Conservation (phyloP, 2,888 invertebrate species). For the Drosophila lutescens region DNA sequence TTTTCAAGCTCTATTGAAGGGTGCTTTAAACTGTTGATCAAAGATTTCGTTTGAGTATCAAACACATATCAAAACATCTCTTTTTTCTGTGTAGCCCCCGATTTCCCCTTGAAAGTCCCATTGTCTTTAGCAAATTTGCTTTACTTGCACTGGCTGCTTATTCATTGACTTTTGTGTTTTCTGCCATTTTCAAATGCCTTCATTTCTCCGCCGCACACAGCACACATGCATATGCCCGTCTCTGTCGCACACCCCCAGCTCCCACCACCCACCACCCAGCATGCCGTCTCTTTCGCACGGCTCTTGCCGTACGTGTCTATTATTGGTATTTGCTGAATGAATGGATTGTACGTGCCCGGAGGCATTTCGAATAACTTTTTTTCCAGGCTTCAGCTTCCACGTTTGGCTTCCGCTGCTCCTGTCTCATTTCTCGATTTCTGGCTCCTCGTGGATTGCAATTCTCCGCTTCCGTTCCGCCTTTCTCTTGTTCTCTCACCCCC, state of each 20-base stretch:
- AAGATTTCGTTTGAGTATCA: too few species aligned
- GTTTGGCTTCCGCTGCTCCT: slow-evolving; percentile 4
- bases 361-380: slow-evolving; percentile 75
- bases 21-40: too few species aligned
- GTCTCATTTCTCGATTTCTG: slow-evolving; percentile 5
- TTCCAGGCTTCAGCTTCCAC: background rate
- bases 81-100: background rate
- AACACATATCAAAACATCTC: background rate
- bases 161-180: slow-evolving; percentile 72
- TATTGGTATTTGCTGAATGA: slow-evolving; percentile 79
- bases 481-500: slow-evolving; percentile 53
- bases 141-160: slow-evolving; percentile 66
- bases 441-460: slow-evolving; percentile 28
- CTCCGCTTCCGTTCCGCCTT: slow-evolving; percentile 60
- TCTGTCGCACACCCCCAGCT: slow-evolving; percentile 3
- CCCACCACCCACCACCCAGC: background rate
- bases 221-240: slow-evolving; percentile 6
- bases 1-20: too few species aligned
- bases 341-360: slow-evolving; percentile 78
- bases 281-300: slow-evolving; percentile 13
- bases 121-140: slow-evolving; percentile 78
- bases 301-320: slow-evolving; percentile 71
- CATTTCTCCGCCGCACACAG: slow-evolving; percentile 31
- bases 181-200: slow-evolving; percentile 72
- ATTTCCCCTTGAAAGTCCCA: slow-evolving; percentile 40